Conservation (phyloP, 1,140 invertebrate species). For the Anoplophora glabripennis region DNA sequence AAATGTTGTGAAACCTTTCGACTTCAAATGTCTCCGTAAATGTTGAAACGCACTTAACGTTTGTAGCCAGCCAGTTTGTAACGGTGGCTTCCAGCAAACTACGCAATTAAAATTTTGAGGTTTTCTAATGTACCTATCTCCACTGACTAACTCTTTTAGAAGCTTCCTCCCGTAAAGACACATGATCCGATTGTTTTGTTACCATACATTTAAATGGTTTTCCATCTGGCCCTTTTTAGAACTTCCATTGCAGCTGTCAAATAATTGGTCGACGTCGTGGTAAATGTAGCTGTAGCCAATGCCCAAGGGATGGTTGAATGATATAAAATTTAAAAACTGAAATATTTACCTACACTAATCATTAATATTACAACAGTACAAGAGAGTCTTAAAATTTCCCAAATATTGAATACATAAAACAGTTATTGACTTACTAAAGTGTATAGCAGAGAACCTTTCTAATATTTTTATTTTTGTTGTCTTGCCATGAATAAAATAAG, state of each 20-base stretch:
- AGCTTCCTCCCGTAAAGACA: constrained; percentile 15
- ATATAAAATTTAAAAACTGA: not conserved
- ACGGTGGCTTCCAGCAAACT: not conserved
- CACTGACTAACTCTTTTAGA: not conserved
- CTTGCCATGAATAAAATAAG: too few relatives aligned
- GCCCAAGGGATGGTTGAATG: not conserved
- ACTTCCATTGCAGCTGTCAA: constrained; percentile 27
- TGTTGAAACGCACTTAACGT: constrained; percentile 12
- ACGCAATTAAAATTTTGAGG: constrained; percentile 15
- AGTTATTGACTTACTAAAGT: too few relatives aligned
- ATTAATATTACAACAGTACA: too few relatives aligned
- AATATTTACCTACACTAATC: too few relatives aligned
- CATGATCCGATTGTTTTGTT: constrained; percentile 12
- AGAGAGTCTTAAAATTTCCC: too few relatives aligned
- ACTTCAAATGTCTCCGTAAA: constrained; percentile 13
- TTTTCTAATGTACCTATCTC: not conserved
- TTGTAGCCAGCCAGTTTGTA: too few relatives aligned
- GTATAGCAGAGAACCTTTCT: too few relatives aligned
- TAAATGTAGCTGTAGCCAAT: constrained; percentile 26
- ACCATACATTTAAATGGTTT: constrained; percentile 18
- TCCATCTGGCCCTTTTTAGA: constrained; percentile 7
- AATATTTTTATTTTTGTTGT: too few relatives aligned
- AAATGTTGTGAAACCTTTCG: not conserved
- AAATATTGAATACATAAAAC: too few relatives aligned
- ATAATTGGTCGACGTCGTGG: constrained; percentile 23